Evolutionary conservation across 2,113 vertebrate genomes (phyloP).

Genomic region (Eudyptes chrysolophus): DNA sequence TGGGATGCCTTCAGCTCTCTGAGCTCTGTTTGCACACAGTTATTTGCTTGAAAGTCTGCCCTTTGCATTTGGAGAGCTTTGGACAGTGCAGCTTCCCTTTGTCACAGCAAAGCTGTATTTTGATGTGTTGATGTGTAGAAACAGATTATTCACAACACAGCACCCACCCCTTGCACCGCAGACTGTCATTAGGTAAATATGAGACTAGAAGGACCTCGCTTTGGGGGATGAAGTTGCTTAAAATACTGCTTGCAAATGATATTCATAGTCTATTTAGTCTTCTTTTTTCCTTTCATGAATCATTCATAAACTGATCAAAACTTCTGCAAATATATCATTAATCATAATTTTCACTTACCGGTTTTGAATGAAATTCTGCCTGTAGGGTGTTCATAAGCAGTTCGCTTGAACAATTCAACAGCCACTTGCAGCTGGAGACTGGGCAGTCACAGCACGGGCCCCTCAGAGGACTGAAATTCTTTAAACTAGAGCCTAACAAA

Average conservation of each 20-base stretch:
- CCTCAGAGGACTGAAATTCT: neutral
- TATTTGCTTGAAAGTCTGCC: neutral
- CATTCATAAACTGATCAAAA: constrained; percentile 47
- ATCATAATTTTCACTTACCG: constrained; percentile 37
- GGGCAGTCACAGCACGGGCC: neutral
- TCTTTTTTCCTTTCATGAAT: constrained; percentile 28
- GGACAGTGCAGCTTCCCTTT: neutral
- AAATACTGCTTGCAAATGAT: constrained; percentile 34
- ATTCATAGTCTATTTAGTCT: constrained; percentile 29
- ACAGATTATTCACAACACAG: neutral
- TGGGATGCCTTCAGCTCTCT: neutral
- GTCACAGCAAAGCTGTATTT: neutral
- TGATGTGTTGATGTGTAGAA: neutral
- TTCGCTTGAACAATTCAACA: neutral
- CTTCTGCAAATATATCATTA: constrained; percentile 56
- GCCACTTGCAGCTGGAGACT: neutral
- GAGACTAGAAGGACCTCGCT: neutral
- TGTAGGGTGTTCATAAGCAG: neutral
- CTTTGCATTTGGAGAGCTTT: neutral
- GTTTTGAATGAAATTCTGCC: constrained; percentile 35
- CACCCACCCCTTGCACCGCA: neutral
- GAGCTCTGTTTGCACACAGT: neutral
- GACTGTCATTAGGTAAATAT: neutral
- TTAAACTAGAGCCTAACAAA: neutral
- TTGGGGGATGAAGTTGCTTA: constrained; percentile 1